Conservation (phyloP, 2,797 vertebrate genomes). For the Fundulus diaphanus region DNA sequence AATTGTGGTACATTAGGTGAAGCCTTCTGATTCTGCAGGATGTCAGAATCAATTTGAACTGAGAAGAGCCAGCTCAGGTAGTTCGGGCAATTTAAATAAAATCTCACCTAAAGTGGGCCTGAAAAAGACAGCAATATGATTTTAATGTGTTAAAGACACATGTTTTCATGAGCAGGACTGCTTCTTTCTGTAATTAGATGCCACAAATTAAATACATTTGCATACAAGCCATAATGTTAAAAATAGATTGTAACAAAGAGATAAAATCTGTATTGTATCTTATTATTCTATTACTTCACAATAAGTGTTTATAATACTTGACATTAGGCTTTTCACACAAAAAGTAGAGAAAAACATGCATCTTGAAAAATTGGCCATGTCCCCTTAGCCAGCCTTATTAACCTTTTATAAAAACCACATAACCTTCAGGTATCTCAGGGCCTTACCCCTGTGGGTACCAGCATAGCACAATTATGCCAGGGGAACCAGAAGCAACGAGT, state of each 20-base stretch:
- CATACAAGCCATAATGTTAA: slow-evolving; percentile 18
- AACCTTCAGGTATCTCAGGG: not conserved
- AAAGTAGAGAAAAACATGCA: not conserved
- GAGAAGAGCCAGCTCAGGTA: slow-evolving; percentile 21
- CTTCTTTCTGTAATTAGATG: slow-evolving; percentile 7
- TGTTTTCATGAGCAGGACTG: slow-evolving; percentile 2
- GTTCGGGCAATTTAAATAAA: not conserved
- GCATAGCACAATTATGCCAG: not conserved
- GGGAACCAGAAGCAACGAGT: not conserved
- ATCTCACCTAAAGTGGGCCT: slow-evolving; percentile 7
- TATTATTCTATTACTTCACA: slow-evolving; percentile 32
- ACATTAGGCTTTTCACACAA: not conserved
- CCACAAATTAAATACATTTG: not conserved
- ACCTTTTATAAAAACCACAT: not conserved
- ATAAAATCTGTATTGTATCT: slow-evolving; percentile 20
- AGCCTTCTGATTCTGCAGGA: slow-evolving; percentile 13
- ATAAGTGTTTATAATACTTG: slow-evolving; percentile 15
- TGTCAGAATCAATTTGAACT: slow-evolving; percentile 27
- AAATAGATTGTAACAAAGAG: slow-evolving; percentile 2
- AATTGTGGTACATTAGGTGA: not conserved
- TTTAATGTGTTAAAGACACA: slow-evolving; percentile 5
- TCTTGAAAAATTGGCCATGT: not conserved
- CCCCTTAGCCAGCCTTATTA: not conserved
- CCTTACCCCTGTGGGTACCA: not conserved
- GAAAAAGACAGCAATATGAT: not conserved